A percentile compares a stretch with the other conserved stretches of the same genome.
These are phyloP conservation scores for Ormyrus nitidulus DNA, from an alignment of 2,888 invertebrate genomes.

Conservation along the genomic window DNA sequence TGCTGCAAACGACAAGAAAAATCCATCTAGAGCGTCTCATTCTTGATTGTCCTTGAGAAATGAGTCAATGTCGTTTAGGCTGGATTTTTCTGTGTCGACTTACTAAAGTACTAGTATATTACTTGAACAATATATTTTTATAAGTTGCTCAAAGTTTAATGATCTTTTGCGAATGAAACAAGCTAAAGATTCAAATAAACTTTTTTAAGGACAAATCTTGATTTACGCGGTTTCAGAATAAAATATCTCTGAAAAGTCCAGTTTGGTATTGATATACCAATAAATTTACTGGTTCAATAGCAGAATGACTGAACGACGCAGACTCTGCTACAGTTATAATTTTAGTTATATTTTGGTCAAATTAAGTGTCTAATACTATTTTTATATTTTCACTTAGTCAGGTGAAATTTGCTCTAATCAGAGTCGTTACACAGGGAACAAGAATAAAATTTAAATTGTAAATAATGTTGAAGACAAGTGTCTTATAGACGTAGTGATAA, in stretches of 20 bases:
- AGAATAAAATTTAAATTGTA: constrained; percentile 45
- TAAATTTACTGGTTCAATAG: neutral
- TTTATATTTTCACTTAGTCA: constrained; percentile 12
- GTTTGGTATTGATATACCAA: too few species aligned
- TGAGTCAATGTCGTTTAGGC: neutral
- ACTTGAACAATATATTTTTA: too few species aligned
- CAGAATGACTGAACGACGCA: constrained; percentile 39
- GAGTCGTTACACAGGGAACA: constrained; percentile 6
- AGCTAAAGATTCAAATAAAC: too few species aligned
- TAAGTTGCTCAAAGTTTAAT: too few species aligned
- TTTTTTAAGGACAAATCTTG: too few species aligned
- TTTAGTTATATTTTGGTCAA: constrained; percentile 41
- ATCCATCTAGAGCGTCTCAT: constrained; percentile 70
- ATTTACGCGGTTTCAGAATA: too few species aligned
- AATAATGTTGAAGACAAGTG: constrained; percentile 26
- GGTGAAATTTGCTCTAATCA: neutral
- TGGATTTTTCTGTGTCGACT: too few species aligned
- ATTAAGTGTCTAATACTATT: constrained; percentile 36
- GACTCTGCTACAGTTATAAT: constrained; percentile 30
- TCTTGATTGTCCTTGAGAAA: constrained; percentile 62
- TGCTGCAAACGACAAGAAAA: constrained; percentile 66
- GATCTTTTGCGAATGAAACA: too few species aligned
- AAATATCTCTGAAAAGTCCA: too few species aligned
- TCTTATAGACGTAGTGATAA: constrained; percentile 19
- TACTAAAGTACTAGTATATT: too few species aligned